Base-by-base conservation (phyloP, 2,888 invertebrate species). In the Buathra laborator region DNA sequence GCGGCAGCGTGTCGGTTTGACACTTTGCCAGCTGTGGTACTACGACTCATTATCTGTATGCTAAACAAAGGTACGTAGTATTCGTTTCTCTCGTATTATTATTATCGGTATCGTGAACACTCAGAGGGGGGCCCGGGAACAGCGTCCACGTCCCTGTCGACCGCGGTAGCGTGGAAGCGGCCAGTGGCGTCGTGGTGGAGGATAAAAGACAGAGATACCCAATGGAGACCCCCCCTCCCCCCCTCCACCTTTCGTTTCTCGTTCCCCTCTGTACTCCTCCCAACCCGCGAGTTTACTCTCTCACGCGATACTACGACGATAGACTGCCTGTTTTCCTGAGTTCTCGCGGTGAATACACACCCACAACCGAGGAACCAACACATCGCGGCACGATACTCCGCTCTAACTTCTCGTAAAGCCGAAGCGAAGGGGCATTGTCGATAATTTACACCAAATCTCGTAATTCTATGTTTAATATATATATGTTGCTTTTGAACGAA, bases 231-330 rank as follows among this genome's bases (percentile, higher is more conserved):
- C 88, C 88, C 88, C 86, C 84, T 83, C 86, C 86, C 87, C 83
- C 81, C 46, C 77, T 72, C 74, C 74, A 68, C 80, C 80, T 75
- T 59, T n/a, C 59, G 78, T 76, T 81, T 81, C 62, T 62, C 74
- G 19, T 29, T 19, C n/a, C 51, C 43, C 67, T 48, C 51, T 70
- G 66, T 44, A 75, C 32, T n/a, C 44, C 56, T 37, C 64, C 67
- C 74, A 9, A 9, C 77, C 37, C 70, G 53, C 71, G 24, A 51
- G 81, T 86, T 86, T 87, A 89, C 89, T 89, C 89, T 90, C 91
- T 89, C 89, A 89, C 91, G 90, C 90, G 89, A 89, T 89, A 90
- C 87, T 87, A 86, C 86, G 83, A 81, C 86, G 87, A 89, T 88
- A 86, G 77, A 75, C 79, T 48, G 62, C 78, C 56, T 71, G 81